These are phyloP conservation scores for Choristoneura rosaceana DNA, from an alignment of 2,888 invertebrate species.

Conservation along the genomic window DNA sequence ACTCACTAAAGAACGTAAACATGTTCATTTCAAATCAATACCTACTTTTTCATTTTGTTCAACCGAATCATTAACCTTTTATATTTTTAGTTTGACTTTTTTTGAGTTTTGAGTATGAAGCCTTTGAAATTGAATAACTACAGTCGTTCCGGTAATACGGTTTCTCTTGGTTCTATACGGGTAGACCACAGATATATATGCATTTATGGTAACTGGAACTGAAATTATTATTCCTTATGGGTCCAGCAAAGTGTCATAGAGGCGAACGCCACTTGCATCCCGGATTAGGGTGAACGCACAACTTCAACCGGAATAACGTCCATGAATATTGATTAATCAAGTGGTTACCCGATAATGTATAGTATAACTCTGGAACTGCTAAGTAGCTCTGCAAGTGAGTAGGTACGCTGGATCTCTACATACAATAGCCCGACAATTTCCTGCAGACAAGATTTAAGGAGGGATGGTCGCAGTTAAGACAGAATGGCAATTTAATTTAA, in stretches of 20 bases:
- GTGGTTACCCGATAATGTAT: slow-evolving; percentile 24
- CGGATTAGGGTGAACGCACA: slow-evolving; percentile 26
- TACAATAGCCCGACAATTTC: slow-evolving; percentile 30
- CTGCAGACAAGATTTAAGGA: slow-evolving; percentile 38
- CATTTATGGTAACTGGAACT: slow-evolving; percentile 4
- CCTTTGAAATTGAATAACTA: neutral
- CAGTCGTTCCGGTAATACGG: too few species aligned
- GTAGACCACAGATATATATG: neutral
- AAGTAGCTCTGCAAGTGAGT: neutral
- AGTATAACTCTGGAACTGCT: neutral
- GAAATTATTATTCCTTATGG: slow-evolving; percentile 32
- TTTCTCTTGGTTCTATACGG: too few species aligned
- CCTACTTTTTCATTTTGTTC: neutral
- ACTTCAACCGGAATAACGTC: slow-evolving; percentile 34
- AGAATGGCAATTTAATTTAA: too few species aligned
- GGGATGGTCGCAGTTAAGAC: slow-evolving; percentile 41
- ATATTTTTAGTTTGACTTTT: too few species aligned
- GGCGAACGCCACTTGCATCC: slow-evolving; percentile 35
- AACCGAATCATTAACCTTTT: too few species aligned
- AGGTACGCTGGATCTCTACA: slow-evolving; percentile 5
- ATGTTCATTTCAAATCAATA: neutral
- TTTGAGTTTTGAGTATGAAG: neutral
- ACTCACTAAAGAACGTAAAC: neutral
- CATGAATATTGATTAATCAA: slow-evolving; percentile 40
- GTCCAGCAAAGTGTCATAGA: slow-evolving; percentile 35